Conservation (phyloP, 2,797 vertebrate species). For the Ispidina picta region DNA sequence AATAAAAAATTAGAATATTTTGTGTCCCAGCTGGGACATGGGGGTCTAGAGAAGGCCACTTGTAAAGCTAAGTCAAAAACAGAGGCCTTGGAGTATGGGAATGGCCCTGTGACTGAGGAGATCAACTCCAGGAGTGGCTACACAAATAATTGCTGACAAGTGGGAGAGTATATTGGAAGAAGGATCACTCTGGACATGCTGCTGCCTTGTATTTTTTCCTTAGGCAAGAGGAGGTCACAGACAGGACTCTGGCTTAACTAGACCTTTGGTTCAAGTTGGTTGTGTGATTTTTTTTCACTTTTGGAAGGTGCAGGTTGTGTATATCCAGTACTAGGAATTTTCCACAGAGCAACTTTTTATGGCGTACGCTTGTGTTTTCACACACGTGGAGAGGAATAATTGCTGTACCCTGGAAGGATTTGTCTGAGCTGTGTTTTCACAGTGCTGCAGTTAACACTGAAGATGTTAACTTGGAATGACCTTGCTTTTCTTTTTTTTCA, state of each 20-base stretch:
- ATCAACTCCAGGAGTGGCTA: background rate
- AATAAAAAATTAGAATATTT: background rate
- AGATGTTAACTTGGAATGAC: constrained; percentile 19
- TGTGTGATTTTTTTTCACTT: background rate
- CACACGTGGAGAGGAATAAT: background rate
- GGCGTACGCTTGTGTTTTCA: background rate
- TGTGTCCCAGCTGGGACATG: background rate
- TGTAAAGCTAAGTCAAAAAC: background rate
- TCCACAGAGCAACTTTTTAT: background rate
- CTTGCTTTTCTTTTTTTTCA: background rate
- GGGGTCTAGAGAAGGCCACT: background rate
- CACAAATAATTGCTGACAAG: background rate
- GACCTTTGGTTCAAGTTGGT: background rate
- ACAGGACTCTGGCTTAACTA: background rate
- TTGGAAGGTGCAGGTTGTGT: background rate
- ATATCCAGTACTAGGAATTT: background rate
- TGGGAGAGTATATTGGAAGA: background rate
- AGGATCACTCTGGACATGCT: background rate
- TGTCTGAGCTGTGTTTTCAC: background rate
- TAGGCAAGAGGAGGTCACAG: background rate
- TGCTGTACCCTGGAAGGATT: background rate
- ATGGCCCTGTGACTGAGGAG: background rate
- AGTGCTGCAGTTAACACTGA: background rate
- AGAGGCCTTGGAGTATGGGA: background rate
- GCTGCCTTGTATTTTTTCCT: background rate